Evolutionary conservation across 2,113 vertebrate species (phyloP).

Genomic region (Callospermophilus lateralis): DNA sequence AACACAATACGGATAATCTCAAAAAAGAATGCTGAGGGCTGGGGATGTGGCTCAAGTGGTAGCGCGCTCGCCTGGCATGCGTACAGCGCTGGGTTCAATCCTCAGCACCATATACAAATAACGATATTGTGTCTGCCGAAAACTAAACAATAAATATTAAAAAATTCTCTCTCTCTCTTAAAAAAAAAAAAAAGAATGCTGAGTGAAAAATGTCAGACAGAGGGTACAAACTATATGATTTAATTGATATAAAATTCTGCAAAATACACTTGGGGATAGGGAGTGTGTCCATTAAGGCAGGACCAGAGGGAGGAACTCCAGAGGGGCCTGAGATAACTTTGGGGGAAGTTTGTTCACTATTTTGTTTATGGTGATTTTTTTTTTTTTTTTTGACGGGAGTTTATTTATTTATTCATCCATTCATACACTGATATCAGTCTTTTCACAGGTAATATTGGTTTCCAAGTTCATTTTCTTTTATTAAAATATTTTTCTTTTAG

Average conservation of each 20-base stretch:
- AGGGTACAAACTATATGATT: not conserved
- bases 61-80: too few species aligned
- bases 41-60: too few species aligned
- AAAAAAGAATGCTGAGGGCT: not conserved
- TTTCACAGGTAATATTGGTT: not conserved
- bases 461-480: not conserved
- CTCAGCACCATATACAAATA: too few species aligned
- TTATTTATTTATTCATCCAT: not conserved
- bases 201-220: not conserved
- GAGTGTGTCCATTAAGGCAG: too few species aligned
- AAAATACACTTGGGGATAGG: not conserved
- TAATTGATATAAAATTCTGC: not conserved
- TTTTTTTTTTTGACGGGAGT: not conserved
- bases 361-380: too few species aligned
- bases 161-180: not conserved
- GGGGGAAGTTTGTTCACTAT: too few species aligned
- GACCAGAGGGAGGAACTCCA: too few species aligned
- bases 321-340: too few species aligned
- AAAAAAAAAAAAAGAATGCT: not conserved
- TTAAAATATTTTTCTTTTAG: not conserved
- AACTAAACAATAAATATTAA: too few species aligned
- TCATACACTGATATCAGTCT: not conserved
- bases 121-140: too few species aligned
- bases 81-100: too few species aligned
- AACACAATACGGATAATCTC: not conserved